Conservation (phyloP, 2,113 vertebrate species). For the Albula glossodonta region DNA sequence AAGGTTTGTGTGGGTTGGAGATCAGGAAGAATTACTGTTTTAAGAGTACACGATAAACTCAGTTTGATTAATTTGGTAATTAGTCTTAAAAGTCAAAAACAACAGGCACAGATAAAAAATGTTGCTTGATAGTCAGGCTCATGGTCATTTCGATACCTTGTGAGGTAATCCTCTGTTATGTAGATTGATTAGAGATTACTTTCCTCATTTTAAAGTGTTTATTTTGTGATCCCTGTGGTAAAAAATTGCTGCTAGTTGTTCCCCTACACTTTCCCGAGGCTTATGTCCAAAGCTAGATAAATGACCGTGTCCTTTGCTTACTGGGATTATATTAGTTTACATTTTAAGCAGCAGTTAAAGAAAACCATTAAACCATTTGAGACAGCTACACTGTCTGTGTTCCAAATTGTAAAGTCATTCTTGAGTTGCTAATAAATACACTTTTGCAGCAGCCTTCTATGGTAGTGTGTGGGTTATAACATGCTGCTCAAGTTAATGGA, state of each 20-base stretch:
- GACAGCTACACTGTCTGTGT: not conserved
- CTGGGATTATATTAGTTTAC: not conserved
- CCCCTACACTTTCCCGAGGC: not conserved
- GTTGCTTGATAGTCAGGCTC: not conserved
- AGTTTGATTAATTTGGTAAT: not conserved
- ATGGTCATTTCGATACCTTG: not conserved
- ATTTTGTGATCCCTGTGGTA: not conserved
- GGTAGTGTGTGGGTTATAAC: not conserved
- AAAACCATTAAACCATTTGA: not conserved
- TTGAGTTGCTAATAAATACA: conserved; percentile 12
- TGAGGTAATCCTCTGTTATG: not conserved
- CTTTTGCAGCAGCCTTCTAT: not conserved
- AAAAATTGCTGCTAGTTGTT: not conserved
- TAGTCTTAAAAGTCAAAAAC: not conserved
- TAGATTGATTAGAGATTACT: not conserved
- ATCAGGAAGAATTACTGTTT: not conserved
- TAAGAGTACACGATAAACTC: not conserved
- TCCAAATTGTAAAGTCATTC: not conserved
- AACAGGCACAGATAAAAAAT: not conserved
- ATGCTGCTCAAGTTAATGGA: not conserved
- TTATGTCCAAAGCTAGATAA: not conserved
- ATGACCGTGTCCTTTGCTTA: not conserved
- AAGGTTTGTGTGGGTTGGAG: not conserved
- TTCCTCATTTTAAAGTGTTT: not conserved
- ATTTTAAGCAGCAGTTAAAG: not conserved